phyloP scores from a whole-genome alignment of 2,888 invertebrate genomes.

The Volucella inflata region DNA sequence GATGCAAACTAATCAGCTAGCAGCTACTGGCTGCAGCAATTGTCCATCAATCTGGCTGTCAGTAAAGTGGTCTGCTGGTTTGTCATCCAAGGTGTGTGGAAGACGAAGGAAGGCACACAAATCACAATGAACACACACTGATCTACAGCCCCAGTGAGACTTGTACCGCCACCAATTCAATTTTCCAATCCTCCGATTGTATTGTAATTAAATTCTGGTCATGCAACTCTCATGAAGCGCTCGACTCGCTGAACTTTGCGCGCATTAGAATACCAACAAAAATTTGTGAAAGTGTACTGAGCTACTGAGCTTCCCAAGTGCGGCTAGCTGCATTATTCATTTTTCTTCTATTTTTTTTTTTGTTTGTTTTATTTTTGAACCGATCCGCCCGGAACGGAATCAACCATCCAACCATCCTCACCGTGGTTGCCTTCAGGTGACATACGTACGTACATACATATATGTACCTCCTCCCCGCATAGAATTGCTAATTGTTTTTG shows the following conservation, averaged over 20 bases:
- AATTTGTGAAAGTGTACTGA: slow-evolving; percentile 64
- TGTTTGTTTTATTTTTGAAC: slow-evolving; percentile 4
- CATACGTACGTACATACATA: slow-evolving; percentile 4
- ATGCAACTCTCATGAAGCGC: slow-evolving; percentile 54
- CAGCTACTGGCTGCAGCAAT: slow-evolving; percentile 50
- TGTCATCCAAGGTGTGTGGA: slow-evolving; percentile 62
- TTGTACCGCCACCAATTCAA: slow-evolving; percentile 52
- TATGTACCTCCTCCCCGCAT: slow-evolving; percentile 6
- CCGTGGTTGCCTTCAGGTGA: slow-evolving; percentile 30
- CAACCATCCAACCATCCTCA: slow-evolving; percentile 30
- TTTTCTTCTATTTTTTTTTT: neutral
- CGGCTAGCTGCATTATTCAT: slow-evolving; percentile 69
- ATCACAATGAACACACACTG: slow-evolving; percentile 38
- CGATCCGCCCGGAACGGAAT: slow-evolving; percentile 55
- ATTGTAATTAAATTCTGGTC: slow-evolving; percentile 73
- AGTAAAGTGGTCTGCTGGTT: slow-evolving; percentile 21
- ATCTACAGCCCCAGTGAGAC: slow-evolving; percentile 44
- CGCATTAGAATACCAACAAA: slow-evolving; percentile 70
- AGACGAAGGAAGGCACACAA: neutral
- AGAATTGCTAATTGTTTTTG: slow-evolving; percentile 56
- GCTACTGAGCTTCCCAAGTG: slow-evolving; percentile 33
- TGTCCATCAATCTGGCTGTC: slow-evolving; percentile 61
- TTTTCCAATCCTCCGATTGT: slow-evolving; percentile 56
- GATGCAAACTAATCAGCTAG: slow-evolving; percentile 67
- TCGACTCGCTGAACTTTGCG: slow-evolving; percentile 55